phyloP scores from a whole-genome alignment of 2,113 vertebrate species.

The Pica pica region DNA sequence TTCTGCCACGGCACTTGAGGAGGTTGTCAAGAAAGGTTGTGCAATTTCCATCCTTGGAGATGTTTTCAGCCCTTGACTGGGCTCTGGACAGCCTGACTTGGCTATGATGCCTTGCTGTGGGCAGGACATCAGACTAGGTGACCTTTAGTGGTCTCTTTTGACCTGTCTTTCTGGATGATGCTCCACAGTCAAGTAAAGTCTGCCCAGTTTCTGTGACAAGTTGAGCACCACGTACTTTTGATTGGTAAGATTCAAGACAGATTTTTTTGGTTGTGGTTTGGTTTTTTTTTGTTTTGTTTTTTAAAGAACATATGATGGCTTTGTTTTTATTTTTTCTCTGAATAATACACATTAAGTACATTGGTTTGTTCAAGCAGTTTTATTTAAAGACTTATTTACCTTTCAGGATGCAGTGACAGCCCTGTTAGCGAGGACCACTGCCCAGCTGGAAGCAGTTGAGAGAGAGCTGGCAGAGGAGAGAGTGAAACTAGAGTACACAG shows the following conservation, averaged over 20 bases:
- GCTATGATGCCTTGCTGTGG: neutral
- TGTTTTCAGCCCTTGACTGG: neutral
- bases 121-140: neutral
- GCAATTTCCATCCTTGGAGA: neutral
- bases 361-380: neutral
- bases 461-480: conserved; percentile 78
- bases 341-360: neutral
- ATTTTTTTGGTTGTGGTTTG: neutral
- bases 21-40: neutral
- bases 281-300: neutral
- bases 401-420: conserved; percentile 81
- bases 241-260: neutral
- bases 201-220: neutral
- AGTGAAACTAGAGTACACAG: conserved; percentile 78
- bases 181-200: neutral
- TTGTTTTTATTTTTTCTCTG: neutral
- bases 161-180: neutral
- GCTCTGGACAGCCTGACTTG: neutral
- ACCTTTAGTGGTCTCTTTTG: neutral
- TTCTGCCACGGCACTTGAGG: neutral
- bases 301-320: neutral
- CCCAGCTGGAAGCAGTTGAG: conserved; percentile 84
- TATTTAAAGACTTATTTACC: neutral
- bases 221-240: neutral
- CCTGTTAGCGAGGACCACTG: conserved; percentile 77